Conservation (phyloP, 2,888 invertebrate species). For the Nysson spinosus region DNA sequence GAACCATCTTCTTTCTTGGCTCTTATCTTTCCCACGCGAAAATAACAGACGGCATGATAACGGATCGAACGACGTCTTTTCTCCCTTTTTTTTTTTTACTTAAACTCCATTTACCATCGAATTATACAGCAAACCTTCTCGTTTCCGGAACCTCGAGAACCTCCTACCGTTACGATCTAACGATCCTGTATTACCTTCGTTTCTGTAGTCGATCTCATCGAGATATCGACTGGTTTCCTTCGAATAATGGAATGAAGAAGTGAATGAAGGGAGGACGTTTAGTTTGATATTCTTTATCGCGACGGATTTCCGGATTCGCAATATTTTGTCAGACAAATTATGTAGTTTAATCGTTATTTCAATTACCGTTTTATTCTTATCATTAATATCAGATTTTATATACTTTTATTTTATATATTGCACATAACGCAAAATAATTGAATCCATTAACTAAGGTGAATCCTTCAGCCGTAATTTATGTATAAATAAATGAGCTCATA, state of each 20-base stretch:
- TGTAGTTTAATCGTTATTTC: no score
- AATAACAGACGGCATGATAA: conserved; percentile 37
- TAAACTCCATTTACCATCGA: conserved; percentile 32
- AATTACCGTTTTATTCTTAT: no score
- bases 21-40: conserved; percentile 10
- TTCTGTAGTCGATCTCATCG: not conserved
- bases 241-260: not conserved
- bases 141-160: conserved; percentile 3
- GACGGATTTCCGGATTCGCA: no score
- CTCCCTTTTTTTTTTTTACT: conserved; percentile 34
- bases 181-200: conserved; percentile 4
- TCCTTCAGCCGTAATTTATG: no score
- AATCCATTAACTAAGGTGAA: no score
- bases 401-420: no score
- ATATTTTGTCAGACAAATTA: no score
- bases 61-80: conserved; percentile 9
- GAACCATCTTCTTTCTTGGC: no score
- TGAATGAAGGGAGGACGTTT: no score
- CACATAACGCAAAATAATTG: no score
- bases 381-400: no score
- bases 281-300: not conserved
- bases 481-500: no score
- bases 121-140: conserved; percentile 35
- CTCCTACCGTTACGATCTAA: conserved; percentile 26
- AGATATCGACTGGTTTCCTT: not conserved